These are phyloP conservation scores for Enteromius fasciolatus DNA, from an alignment of 2,797 vertebrate species.

Conservation along the genomic window DNA sequence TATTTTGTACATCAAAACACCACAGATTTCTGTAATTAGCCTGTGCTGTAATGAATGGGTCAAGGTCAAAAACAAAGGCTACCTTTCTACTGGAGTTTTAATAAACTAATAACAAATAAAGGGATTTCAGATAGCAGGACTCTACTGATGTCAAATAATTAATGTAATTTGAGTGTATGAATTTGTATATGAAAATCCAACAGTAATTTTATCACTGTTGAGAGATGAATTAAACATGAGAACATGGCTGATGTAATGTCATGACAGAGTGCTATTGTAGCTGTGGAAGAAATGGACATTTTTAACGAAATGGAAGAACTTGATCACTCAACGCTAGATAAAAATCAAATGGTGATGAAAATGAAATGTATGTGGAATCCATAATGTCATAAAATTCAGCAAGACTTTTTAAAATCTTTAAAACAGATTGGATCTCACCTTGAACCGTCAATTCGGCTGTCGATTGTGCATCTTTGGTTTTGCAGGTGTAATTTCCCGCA, in stretches of 20 bases:
- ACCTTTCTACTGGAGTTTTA: background rate
- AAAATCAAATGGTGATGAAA: slow-evolving; percentile 21
- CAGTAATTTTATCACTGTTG: slow-evolving; percentile 29
- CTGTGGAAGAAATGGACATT: slow-evolving; percentile 24
- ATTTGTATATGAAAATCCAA: slow-evolving; percentile 13
- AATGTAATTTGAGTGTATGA: slow-evolving; percentile 13
- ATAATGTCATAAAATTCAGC: background rate
- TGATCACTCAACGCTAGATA: background rate
- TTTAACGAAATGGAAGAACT: slow-evolving; percentile 13
- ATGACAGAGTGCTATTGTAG: slow-evolving; percentile 20
- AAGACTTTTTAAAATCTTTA: background rate
- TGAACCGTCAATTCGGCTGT: slow-evolving; percentile 72
- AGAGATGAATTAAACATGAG: background rate
- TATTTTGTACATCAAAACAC: background rate
- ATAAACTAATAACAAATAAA: slow-evolving; percentile 7
- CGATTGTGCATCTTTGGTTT: slow-evolving; percentile 69
- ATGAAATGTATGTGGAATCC: slow-evolving; percentile 30
- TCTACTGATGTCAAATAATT: slow-evolving; percentile 10
- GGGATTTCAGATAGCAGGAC: background rate
- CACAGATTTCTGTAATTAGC: background rate
- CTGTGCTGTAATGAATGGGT: background rate
- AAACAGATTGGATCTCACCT: slow-evolving; percentile 65
- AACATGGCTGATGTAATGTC: background rate
- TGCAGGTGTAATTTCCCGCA: slow-evolving; percentile 75
- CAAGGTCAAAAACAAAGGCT: background rate